Base-by-base conservation (phyloP, 2,888 invertebrate species). In the Clistopyga incitator region DNA sequence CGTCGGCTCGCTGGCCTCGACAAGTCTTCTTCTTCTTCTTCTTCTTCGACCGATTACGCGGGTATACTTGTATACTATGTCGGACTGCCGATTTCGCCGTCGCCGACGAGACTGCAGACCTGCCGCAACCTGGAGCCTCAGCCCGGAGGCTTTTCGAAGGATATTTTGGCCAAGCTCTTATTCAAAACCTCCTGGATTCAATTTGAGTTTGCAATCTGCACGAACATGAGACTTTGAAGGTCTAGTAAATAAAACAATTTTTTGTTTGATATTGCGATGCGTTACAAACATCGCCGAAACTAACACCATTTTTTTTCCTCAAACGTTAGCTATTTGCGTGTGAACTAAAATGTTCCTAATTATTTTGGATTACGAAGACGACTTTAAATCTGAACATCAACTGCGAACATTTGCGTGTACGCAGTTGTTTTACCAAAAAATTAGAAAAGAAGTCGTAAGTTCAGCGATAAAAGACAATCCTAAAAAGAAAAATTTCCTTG, bases 151-250 rank as follows among this genome's bases (percentile, higher is more conserved):
- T 50, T 20, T 56, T 56, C 10, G n/a, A 56, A 71, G 38, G 54
- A 56, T 42, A 42, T 18, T 29, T 45, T 23, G 59, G 93, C 94
- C 92, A 92, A 47, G 29, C 13, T 56, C 15, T 15, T 25, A 25
- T 15, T 56, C 56, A 15, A 15, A 56, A 11, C 4, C 25, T 6
- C n/a, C 18, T 61, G 6, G 34, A 59, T 29, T 59, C 13, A 56
- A 56, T 56, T 29, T 29, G 25, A 38, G 56, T 52, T 64, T 59
- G 54, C 78, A 93, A 91, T 93, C 93, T 93, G 94, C 8, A 50
- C n/a, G n/a, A 6, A 18, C 50, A 18, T 18, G 18, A 50, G 18
- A 0, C 18, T 50, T 50, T 18, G 50, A n/a, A 50, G n/a, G 18
- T 50, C 47, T 6, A 2, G 3, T 15, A 11, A 42, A 42, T 42